Evolutionary conservation across 1,140 invertebrate genomes (phyloP), one percentile per base, ranked within the genome.

Genomic region (Glossosoma conforme): DNA sequence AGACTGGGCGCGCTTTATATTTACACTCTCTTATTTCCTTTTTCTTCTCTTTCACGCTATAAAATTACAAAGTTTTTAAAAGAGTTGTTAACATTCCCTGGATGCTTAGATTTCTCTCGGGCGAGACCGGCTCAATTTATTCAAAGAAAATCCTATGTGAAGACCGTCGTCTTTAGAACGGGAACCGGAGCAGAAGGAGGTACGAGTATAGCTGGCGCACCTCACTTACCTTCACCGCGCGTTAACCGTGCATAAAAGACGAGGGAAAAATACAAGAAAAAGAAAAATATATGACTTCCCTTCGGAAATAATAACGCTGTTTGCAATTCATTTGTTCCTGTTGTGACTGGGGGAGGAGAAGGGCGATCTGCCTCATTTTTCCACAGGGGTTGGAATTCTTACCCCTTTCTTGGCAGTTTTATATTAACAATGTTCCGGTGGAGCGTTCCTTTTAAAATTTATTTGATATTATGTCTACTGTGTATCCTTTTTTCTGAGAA

Each of bases 271-370:
- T 42, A 51, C 21, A 20, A 22, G 38, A 44, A 43, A 33, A 37
- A 52, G 47, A 55, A 54, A 58, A 58, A 54, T 52, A 33, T 55
- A 58, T 40, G 56, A 55, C 56, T 58, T 58, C 52, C 52, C 49
- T 52, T 55, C 44, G 48, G 56, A 58, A 55, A 58, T 58, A 58
- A 58, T 58, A 58, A 58, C 49, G 56, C 56, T 58, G 56, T 55
- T 58, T 58, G 56, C 52, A 55, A 58, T 58, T 58, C 56, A 58
- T 58, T 58, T 58, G 56, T 58, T 43, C 52, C 42, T 50, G 47
- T 52, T 55, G 37, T 56, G 33, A 9, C 11, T 8, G 35, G 38
- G 30, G 46, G n/a, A 24, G 37, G 44, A 9, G n/a, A n/a, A n/a
- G 44, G 35, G 36, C 28, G 41, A 55, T 55, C 47, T 50, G 46